These are phyloP conservation scores for Arrhamphus sclerolepis DNA, from an alignment of 2,797 vertebrate genomes.

Conservation along the genomic window DNA sequence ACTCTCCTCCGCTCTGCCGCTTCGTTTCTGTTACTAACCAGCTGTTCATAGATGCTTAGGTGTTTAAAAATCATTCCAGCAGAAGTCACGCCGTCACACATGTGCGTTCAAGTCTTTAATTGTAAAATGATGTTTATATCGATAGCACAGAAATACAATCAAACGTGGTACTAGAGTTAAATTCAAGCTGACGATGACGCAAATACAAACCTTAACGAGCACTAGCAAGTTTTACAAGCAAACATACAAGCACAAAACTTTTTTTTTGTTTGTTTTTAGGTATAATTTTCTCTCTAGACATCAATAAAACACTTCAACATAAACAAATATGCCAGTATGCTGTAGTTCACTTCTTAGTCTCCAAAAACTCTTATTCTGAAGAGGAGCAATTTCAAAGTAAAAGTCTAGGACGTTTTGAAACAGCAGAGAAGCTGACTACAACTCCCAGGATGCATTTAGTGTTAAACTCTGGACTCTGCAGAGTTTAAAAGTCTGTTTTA, in stretches of 20 bases:
- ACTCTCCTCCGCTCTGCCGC: conserved; percentile 18
- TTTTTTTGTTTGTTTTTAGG: conserved; percentile 15
- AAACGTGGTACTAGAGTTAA: conserved; percentile 50
- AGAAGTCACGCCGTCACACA: conserved; percentile 12
- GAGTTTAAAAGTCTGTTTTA: neutral
- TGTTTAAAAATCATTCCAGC: conserved; percentile 67
- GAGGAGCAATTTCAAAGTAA: neutral
- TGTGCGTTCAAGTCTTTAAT: conserved; percentile 14
- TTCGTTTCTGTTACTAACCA: conserved; percentile 76
- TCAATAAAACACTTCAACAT: neutral
- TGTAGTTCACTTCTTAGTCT: neutral
- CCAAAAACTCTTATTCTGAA: neutral
- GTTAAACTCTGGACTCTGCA: neutral
- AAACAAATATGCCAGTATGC: neutral
- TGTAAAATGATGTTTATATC: conserved; percentile 20
- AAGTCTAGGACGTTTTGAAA: neutral
- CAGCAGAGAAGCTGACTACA: neutral
- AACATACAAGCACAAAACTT: conserved; percentile 30
- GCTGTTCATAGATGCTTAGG: conserved; percentile 55
- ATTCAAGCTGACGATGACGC: neutral
- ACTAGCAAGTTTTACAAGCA: conserved; percentile 26
- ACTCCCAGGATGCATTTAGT: conserved; percentile 4
- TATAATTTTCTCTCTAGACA: neutral
- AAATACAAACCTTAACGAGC: conserved; percentile 1
- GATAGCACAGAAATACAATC: conserved; percentile 41